Evolutionary conservation across 2,888 invertebrate genomes (phyloP), one percentile per base, ranked within the genome.

Genomic region (Merodon equestris): DNA sequence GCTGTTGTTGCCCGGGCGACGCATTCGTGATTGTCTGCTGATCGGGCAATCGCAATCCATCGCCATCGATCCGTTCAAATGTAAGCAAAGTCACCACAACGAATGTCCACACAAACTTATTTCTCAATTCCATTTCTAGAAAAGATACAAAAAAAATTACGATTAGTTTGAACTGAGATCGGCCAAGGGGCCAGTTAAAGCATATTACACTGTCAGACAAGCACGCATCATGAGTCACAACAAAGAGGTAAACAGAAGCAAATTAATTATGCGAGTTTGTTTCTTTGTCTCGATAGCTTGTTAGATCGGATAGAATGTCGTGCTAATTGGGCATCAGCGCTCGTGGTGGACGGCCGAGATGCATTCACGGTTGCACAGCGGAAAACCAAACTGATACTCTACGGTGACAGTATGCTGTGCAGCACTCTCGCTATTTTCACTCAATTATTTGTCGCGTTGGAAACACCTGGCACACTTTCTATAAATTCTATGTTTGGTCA

Each of bases 61-160:
- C 92, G n/a, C 91, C 91, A 36, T 92, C 91, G 81, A 90, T 87
- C 66, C 91, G 90, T 86, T 91, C 92, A 86, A 92, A 90, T 86
- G 91, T 90, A 84, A 92, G 87, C 9, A 92, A 90, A 54, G 90
- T 89, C 82, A 91, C 88, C 7, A 90, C 88, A 82, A 92, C 83
- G 88, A 91, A 90, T 82, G 91, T 85, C 92, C 92, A 81, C 84
- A 73, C 67, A 82, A 84, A 81, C 73, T 84, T 84, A 75, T 81
- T 85, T 79, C 82, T 84, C 57, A 85, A 77, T 83, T 83, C 84
- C 86, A 86, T 86, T 82, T 83, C 86, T 86, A 27, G 27, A 27
- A 7, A 27, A 27, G 7, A 27, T 27, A 72, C 1, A 40, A 38
- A 47, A 14, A 48, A 45, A 58, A 50, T 27, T 38, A 44, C 10